These are phyloP conservation scores for Dryococelus australis DNA, from an alignment of 2,888 invertebrate species.

Conservation along the genomic window DNA sequence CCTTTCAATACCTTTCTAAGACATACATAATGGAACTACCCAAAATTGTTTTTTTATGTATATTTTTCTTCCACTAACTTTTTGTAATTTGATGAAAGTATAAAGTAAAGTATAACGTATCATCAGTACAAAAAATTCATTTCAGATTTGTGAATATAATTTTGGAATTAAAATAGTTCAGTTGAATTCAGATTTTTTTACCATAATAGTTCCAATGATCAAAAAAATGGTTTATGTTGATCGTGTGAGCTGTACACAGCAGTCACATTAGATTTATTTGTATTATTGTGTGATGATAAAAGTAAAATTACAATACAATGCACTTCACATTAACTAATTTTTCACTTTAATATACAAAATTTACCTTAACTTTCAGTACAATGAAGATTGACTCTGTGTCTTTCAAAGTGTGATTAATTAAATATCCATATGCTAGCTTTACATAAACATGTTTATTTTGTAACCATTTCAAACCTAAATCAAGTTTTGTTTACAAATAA, in stretches of 20 bases:
- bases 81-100: not conserved
- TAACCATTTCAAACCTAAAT: no score
- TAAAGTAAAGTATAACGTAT: not conserved
- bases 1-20: not conserved
- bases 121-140: not conserved
- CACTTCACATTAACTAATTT: no score
- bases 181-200: not conserved
- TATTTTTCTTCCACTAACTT: not conserved
- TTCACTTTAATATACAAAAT: no score
- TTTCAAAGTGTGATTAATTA: no score
- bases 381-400: no score
- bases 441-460: no score
- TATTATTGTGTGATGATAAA: no score
- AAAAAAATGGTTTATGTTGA: not conserved
- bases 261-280: no score
- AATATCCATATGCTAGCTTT: no score
- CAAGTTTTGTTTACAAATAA: no score
- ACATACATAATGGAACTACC: constrained; percentile 9
- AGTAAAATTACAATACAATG: no score
- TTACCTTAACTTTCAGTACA: no score
- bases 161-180: not conserved
- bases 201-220: not conserved
- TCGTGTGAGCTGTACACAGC: not conserved
- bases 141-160: not conserved
- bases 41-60: not conserved